Evolutionary conservation across 2,888 invertebrate genomes (phyloP).

Genomic region (Caenorhabditis doughertyi): DNA sequence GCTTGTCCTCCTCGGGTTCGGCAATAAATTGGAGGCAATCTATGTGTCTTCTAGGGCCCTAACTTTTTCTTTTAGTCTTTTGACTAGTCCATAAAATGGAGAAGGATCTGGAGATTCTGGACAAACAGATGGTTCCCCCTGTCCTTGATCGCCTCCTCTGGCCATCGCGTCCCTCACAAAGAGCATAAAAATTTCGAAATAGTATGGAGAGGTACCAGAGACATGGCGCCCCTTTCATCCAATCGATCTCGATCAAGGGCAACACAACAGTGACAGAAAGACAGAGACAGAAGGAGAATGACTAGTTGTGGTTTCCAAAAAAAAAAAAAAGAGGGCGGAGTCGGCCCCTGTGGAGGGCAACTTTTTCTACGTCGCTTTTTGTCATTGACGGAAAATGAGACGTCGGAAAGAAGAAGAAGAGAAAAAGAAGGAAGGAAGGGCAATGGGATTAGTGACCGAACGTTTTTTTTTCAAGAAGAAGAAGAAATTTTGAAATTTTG

Average conservation of each 20-base stretch:
- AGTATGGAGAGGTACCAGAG: neutral
- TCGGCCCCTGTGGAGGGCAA: neutral
- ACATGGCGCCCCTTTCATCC: conserved; percentile 14
- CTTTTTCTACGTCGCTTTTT: conserved; percentile 6
- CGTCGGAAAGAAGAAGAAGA: neutral
- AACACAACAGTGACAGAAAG: conserved; percentile 6
- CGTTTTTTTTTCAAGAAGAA: neutral
- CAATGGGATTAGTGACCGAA: conserved; percentile 27
- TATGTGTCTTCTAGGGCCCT: neutral
- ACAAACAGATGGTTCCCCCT: neutral
- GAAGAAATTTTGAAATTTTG: neutral
- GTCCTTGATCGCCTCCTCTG: conserved; percentile 12
- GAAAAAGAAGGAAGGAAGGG: neutral
- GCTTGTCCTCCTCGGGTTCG: conserved; percentile 15
- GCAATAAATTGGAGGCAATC: conserved; percentile 43
- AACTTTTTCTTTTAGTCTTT: too few relatives aligned
- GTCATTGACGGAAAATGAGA: conserved; percentile 5
- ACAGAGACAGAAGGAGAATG: conserved; percentile 6
- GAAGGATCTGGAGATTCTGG: too few relatives aligned
- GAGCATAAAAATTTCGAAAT: conserved; percentile 38
- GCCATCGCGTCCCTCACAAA: conserved; percentile 25
- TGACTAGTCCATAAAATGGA: too few relatives aligned
- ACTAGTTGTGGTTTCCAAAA: conserved; percentile 23
- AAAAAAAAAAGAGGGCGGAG: conserved; percentile 7
- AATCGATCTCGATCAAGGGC: conserved; percentile 35